Evolutionary conservation across 1,140 invertebrate species (phyloP), one percentile per base, ranked within the genome.

Genomic region (Coptotermes formosanus): DNA sequence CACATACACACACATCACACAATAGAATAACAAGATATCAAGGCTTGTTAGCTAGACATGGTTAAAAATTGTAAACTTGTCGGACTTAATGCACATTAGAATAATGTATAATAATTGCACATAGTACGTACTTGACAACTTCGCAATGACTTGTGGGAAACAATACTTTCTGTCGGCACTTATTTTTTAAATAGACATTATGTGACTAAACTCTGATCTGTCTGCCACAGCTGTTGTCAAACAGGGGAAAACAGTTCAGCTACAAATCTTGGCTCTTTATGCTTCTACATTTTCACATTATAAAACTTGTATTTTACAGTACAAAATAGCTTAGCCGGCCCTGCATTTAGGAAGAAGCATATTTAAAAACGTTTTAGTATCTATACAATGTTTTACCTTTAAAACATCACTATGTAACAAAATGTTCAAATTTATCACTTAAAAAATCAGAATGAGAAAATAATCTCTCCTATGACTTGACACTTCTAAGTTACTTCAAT

Each of bases 301-400:
- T 85, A 85, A 85, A 85, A 85, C 64, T 64, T 85, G 52, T 85
- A 85, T 69, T 85, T 55, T 85, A 85, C 85, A 85, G 59, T 85
- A 85, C 85, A 85, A 85, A 86, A 83, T 84, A 86, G 86, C 86
- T 86, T 84, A 83, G 86, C 86, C 84, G 82, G 86, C 82, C 86
- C 86, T 86, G 86, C 82, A 59, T 84, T 83, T 59, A 84, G 86
- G 86, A 86, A 86, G 86, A 86, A 86, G 86, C 86, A 86, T 86
- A 82, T 82, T 82, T 81, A 86, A 82, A 82, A 82, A 86, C 25
- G 38, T 14, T 82, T n/a, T 64, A 75, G 44, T 86, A 82, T 86
- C 64, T 52, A 82, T 86, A 86, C 85, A 55, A 75, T 86, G 81
- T 48, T 45, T 86, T 84, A 85, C 23, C 44, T 75, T 85, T 85